Conservation (phyloP, 2,888 invertebrate species). For the Eurytoma californica region DNA sequence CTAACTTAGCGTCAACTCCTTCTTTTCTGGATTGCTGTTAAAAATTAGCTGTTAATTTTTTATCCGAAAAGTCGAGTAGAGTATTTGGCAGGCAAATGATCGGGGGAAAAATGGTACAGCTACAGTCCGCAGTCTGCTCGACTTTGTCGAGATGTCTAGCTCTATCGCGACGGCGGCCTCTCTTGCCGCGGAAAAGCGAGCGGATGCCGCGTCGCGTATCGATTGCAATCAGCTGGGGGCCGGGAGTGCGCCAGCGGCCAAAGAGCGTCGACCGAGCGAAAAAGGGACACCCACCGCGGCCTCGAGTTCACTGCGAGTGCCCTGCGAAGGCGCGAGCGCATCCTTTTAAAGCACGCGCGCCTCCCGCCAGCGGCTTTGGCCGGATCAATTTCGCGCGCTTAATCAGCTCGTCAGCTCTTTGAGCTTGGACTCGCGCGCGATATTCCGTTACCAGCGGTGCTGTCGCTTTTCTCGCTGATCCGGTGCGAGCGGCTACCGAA, state of each 20-base stretch:
- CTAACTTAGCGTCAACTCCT: too few relatives aligned
- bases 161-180: constrained; percentile 36
- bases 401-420: background rate
- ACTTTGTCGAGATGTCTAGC: constrained; percentile 3
- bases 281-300: background rate
- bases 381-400: background rate
- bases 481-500: background rate
- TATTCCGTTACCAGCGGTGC: background rate
- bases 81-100: too few relatives aligned
- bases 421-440: background rate
- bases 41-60: too few relatives aligned
- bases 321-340: too few relatives aligned
- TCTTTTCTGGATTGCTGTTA: too few relatives aligned
- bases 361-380: too few relatives aligned
- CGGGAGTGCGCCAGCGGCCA: background rate
- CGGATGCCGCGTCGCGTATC: constrained; percentile 40
- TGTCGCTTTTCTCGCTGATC: background rate
- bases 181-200: constrained; percentile 27
- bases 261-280: background rate
- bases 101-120: too few relatives aligned
- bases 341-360: too few relatives aligned
- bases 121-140: too few relatives aligned
- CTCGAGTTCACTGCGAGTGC: background rate
- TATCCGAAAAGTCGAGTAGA: too few relatives aligned
- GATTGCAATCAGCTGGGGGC: constrained; percentile 44